Evolutionary conservation across 1,140 invertebrate genomes (phyloP), one percentile per base, ranked within the genome.

Genomic region (Megalopta genalis): DNA sequence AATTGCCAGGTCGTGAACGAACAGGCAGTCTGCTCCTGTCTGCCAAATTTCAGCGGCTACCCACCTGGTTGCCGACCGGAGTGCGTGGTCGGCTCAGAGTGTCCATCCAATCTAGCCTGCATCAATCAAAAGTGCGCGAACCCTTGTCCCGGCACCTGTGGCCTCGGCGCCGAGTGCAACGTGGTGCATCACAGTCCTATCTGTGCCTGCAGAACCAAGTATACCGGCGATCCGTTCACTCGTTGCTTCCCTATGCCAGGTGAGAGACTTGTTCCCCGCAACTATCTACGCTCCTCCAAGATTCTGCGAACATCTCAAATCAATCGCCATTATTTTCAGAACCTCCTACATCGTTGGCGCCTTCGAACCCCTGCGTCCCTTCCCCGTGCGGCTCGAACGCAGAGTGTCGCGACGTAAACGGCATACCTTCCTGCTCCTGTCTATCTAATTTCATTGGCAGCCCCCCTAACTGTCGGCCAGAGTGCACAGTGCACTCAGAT

Each of bases 371-470:
- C 0, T 97, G 97, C 87, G 91, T 94, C 57, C 96, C 96, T 1
- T 95, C 95, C 10, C 96, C 96, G 2, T 97, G 97, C 88, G 96
- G 95, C 64, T 91, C 94, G 2, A 95, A 96, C 84, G 95, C 95
- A 59, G 88, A 95, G 72, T 96, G 95, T 86, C 93, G 94, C 84
- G 94, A 95, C 88, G 86, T 92, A 21, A 94, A 94, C 73, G 93
- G 92, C 52, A 93, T 94, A 79, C 95, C 95, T 5, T 93, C 93
- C 37, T 96, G 95, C 84, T 93, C 95, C 3, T 96, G 95, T 86
- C 87, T 94, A 77, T 89, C 94, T 64, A 94, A 94, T 77, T 96
- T 95, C 86, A 92, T 94, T 23, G 96, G 96, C 71, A 95, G 93
- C 90, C 95, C 95, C 21, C 94, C 95, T 66, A 93, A 93, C 27